These are phyloP conservation scores for Diglossa cyanea DNA, from an alignment of 2,797 vertebrate species.

Conservation along the genomic window DNA sequence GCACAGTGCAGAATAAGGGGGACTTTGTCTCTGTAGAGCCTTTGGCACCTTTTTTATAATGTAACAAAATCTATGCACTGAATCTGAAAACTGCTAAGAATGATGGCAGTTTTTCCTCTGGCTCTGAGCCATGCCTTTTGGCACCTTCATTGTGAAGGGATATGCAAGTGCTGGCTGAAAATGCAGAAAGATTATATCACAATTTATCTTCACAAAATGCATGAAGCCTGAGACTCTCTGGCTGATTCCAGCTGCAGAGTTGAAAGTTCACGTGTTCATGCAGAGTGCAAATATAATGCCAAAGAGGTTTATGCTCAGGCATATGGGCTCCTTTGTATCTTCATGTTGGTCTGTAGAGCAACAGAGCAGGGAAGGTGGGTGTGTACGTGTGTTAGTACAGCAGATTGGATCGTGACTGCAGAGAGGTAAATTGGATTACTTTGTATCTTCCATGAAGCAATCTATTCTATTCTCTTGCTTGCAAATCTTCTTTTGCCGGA, in stretches of 20 bases:
- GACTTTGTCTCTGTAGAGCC: not conserved
- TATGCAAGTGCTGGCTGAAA: not conserved
- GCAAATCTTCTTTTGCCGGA: not conserved
- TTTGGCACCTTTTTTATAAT: not conserved
- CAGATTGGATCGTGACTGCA: not conserved
- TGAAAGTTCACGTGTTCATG: not conserved
- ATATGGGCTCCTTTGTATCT: not conserved
- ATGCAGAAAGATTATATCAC: not conserved
- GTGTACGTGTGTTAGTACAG: not conserved
- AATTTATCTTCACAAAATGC: not conserved
- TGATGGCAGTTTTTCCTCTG: not conserved
- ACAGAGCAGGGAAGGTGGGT: not conserved
- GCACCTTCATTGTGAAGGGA: not conserved
- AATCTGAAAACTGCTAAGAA: not conserved
- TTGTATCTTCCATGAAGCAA: not conserved
- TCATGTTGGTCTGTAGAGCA: not conserved
- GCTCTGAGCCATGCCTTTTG: not conserved
- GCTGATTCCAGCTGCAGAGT: not conserved
- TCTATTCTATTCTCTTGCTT: not conserved
- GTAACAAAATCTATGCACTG: not conserved
- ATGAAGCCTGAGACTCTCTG: not conserved
- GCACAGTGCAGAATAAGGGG: not conserved
- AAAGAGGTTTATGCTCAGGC: not conserved
- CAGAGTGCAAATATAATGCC: not conserved
- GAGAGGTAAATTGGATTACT: not conserved